Percentiles rank a stretch among this genome's conserved stretches.
phyloP scores from a whole-genome alignment of 2,888 invertebrate species.

The Acleris laterana region DNA sequence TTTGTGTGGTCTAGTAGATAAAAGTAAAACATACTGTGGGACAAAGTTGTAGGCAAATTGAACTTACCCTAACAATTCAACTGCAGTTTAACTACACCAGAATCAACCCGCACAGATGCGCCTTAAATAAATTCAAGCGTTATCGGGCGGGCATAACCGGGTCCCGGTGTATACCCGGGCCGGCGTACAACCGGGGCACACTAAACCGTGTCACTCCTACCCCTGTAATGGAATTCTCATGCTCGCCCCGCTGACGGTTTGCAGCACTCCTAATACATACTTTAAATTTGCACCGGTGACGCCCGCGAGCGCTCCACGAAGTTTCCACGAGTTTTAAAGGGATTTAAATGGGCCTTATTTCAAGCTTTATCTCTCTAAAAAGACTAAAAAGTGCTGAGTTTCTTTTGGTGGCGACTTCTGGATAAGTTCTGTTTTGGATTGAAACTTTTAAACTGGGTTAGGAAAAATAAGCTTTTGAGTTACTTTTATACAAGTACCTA shows the following conservation, averaged over 20 bases:
- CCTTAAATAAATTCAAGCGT: conserved; percentile 59
- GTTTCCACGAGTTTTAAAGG: conserved; percentile 69
- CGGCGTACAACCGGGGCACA: conserved; percentile 42
- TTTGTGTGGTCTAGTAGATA: too few relatives aligned
- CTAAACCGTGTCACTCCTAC: conserved; percentile 67
- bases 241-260: conserved; percentile 73
- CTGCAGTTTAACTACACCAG: conserved; percentile 8
- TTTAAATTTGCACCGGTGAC: conserved; percentile 81
- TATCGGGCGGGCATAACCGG: conserved; percentile 45
- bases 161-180: conserved; percentile 32
- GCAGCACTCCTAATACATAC: conserved; percentile 77
- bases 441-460: too few relatives aligned
- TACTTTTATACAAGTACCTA: too few relatives aligned
- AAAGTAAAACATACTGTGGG: too few relatives aligned
- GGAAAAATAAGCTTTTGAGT: too few relatives aligned
- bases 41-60: too few relatives aligned
- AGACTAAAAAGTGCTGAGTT: conserved; percentile 31
- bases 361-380: conserved; percentile 53
- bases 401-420: conserved; percentile 35
- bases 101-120: conserved; percentile 41
- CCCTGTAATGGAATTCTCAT: conserved; percentile 81
- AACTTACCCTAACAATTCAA: neutral
- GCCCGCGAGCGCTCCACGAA: conserved; percentile 67
- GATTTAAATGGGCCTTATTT: conserved; percentile 71
- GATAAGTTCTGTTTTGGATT: conserved; percentile 17